phyloP scores from a whole-genome alignment of 2,113 vertebrate species.

The Psophia crepitans region DNA sequence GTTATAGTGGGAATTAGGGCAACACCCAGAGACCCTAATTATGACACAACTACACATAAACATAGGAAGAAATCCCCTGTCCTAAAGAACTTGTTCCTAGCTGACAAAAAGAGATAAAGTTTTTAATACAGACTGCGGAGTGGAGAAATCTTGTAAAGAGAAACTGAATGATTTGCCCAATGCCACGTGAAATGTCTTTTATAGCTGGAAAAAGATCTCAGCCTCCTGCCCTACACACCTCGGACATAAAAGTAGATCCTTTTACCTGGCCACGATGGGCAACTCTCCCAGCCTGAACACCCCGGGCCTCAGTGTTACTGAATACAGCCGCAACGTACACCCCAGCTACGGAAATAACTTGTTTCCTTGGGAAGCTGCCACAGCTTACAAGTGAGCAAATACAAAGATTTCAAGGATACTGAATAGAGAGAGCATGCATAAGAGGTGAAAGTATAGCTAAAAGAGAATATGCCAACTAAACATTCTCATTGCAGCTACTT shows the following conservation, averaged over 20 bases:
- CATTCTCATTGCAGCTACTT: background rate
- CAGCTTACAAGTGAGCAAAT: background rate
- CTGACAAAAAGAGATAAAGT: background rate
- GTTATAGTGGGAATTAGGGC: constrained; percentile 2
- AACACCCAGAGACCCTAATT: constrained; percentile 11
- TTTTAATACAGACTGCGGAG: background rate
- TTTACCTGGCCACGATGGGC: background rate
- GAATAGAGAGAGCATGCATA: background rate
- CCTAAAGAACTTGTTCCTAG: background rate
- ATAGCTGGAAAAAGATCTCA: background rate
- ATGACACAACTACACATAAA: background rate
- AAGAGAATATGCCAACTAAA: background rate
- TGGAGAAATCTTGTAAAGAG: background rate
- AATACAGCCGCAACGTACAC: background rate
- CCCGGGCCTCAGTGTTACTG: background rate
- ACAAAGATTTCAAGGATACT: background rate
- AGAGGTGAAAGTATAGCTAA: background rate
- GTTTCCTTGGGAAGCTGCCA: background rate
- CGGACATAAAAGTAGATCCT: background rate
- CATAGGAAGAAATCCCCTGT: background rate
- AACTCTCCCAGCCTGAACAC: background rate
- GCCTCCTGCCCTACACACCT: background rate
- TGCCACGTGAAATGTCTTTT: background rate
- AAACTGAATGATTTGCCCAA: background rate
- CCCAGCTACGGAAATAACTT: background rate